Base-by-base conservation (phyloP, 2,888 invertebrate species). In the Crocallis elinguaria region DNA sequence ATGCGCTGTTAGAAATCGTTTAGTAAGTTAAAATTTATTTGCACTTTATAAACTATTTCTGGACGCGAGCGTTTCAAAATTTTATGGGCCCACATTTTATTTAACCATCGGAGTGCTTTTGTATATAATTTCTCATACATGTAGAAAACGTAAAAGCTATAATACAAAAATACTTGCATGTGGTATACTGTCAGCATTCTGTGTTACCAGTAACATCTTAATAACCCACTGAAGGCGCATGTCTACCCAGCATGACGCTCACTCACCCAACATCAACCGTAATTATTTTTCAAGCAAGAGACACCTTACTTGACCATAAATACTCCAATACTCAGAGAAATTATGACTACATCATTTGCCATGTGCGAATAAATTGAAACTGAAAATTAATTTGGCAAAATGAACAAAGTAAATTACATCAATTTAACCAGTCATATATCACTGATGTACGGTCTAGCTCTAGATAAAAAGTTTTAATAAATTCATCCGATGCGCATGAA, bases 211-310 rank as follows among this genome's bases (percentile, higher is more conserved):
- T 80, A 84, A 90, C 87, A 83, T 87, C 88, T 88, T 87, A 88
- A 87, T 89, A 87, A 80, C 77, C 79, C 76, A 75, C 66, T 79
- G 83, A 84, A 76, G 80, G 84, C 66, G 74, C 82, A 61, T 88
- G 89, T 90, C 84, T 70, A 76, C 89, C 30, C 91, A 90, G 90
- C 90, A 84, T 86, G 90, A 85, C 79, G 85, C 71, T 73, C 66
- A 67, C 70, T 74, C 67, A 69, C 71, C 73, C 64, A 82, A 79
- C 75, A 79, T 77, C 77, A 49, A 60, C 73, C 69, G 73, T 83
- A 84, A 88, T 90, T 87, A 88, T 88, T 88, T 86, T 83, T 82
- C 81, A 78, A 74, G 74, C 43, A 68, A 82, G 77, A 80, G 86
- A 88, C 87, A 86, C 77, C 81, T 79, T 77, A 82, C 80, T 74